Conservation (phyloP, 2,888 invertebrate genomes). For the Anoncus sp. region DNA sequence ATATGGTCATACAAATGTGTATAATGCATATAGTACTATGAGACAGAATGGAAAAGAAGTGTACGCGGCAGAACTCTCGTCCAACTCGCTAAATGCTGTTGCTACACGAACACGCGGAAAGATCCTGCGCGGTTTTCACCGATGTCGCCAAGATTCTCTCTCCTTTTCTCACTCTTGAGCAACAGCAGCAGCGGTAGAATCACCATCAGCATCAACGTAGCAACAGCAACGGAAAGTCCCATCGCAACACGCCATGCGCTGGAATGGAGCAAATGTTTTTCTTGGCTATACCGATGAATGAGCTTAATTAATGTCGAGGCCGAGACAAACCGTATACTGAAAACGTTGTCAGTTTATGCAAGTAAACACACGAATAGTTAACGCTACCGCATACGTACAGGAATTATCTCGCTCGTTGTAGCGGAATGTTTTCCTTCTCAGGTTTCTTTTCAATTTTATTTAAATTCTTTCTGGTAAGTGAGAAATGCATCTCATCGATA, state of each 20-base stretch:
- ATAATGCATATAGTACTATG: conserved; percentile 2
- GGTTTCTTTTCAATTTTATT: background rate
- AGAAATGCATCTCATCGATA: too few species aligned
- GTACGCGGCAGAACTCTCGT: conserved; percentile 7
- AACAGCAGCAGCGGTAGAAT: background rate
- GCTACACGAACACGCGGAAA: background rate
- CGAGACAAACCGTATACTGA: conserved; percentile 29
- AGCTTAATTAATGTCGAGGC: conserved; percentile 60
- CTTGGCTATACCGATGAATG: conserved; percentile 59
- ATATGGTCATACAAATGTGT: conserved; percentile 14
- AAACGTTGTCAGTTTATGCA: conserved; percentile 37
- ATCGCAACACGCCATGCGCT: conserved; percentile 24
- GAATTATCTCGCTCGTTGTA: background rate
- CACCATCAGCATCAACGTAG: conserved; percentile 32
- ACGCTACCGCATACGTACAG: background rate
- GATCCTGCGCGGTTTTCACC: conserved; percentile 30
- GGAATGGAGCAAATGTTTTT: conserved; percentile 58
- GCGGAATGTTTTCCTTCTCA: background rate
- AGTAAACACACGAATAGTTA: conserved; percentile 18
- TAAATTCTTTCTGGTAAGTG: background rate
- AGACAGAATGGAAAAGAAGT: conserved; percentile 25
- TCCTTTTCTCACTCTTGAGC: too few species aligned
- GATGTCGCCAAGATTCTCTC: conserved; percentile 32
- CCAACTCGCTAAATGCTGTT: conserved; percentile 45
- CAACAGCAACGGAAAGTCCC: conserved; percentile 37